Evolutionary conservation across 2,888 invertebrate genomes (phyloP).

Genomic region (Erannis defoliaria): DNA sequence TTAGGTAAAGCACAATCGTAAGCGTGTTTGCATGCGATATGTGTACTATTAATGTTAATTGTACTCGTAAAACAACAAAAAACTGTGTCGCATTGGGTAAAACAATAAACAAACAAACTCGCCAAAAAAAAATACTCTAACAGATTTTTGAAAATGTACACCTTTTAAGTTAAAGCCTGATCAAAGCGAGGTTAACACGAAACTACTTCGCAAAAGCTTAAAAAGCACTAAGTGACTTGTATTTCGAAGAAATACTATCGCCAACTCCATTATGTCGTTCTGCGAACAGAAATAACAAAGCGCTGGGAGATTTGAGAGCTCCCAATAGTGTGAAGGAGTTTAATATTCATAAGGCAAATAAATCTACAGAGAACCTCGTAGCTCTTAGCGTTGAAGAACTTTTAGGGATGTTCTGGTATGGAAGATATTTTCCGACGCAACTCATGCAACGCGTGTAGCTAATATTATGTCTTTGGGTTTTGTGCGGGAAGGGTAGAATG

Average conservation of each 20-base stretch:
- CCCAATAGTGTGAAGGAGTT: slow-evolving; percentile 64
- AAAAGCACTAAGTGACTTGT: slow-evolving; percentile 40
- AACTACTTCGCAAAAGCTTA: slow-evolving; percentile 9
- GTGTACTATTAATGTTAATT: too few species aligned
- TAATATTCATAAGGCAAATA: slow-evolving; percentile 73
- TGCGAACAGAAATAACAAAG: slow-evolving; percentile 64
- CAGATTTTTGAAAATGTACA: too few species aligned
- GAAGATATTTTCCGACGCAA: neutral
- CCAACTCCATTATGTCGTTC: slow-evolving; percentile 59
- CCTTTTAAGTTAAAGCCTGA: neutral
- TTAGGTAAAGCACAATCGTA: too few species aligned
- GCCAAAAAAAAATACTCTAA: too few species aligned
- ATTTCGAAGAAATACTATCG: slow-evolving; percentile 56
- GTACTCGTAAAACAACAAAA: too few species aligned
- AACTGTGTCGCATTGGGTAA: too few species aligned
- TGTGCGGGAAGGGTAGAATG: too few species aligned
- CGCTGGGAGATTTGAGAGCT: slow-evolving; percentile 63
- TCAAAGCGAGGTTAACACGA: neutral
- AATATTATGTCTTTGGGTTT: neutral
- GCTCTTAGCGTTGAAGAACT: slow-evolving; percentile 3
- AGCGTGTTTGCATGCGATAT: too few species aligned
- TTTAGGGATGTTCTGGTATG: slow-evolving; percentile 4
- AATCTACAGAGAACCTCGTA: slow-evolving; percentile 49
- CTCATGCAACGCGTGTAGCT: neutral
- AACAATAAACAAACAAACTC: too few species aligned